Conservation (phyloP, 2,797 vertebrate genomes). For the Botia almorhae region DNA sequence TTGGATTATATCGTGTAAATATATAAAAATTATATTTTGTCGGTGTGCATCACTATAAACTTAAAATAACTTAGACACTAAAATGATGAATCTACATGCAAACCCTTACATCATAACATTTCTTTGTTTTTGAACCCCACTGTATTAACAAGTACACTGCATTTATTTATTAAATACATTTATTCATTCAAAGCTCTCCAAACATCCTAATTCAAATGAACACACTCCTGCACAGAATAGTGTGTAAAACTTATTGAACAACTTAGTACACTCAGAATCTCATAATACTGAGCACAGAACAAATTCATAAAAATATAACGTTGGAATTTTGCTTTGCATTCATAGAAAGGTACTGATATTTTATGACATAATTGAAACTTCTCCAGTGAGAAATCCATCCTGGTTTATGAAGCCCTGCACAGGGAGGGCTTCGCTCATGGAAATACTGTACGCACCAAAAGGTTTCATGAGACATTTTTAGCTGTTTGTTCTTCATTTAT, state of each 20-base stretch:
- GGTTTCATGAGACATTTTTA: slow-evolving; percentile 57
- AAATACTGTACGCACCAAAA: slow-evolving; percentile 45
- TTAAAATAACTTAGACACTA: too few relatives aligned
- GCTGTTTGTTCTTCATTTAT: slow-evolving; percentile 60
- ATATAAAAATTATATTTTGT: not conserved
- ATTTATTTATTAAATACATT: not conserved
- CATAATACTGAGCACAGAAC: not conserved
- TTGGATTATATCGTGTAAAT: not conserved
- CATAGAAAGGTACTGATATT: slow-evolving; percentile 36
- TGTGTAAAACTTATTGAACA: not conserved
- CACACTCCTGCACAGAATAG: not conserved
- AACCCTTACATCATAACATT: too few relatives aligned
- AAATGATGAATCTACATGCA: too few relatives aligned
- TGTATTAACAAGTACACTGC: not conserved
- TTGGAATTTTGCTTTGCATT: slow-evolving; percentile 20
- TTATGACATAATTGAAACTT: slow-evolving; percentile 35
- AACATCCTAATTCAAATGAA: not conserved
- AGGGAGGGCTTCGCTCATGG: slow-evolving; percentile 33
- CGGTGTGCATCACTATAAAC: not conserved
- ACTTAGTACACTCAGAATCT: not conserved
- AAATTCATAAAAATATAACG: not conserved
- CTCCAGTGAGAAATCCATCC: slow-evolving; percentile 31
- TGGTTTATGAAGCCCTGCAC: slow-evolving; percentile 45
- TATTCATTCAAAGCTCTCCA: not conserved
- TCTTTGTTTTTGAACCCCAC: not conserved